These are phyloP conservation scores for Exocentrus adspersus DNA, from an alignment of 2,888 invertebrate genomes.

Conservation along the genomic window DNA sequence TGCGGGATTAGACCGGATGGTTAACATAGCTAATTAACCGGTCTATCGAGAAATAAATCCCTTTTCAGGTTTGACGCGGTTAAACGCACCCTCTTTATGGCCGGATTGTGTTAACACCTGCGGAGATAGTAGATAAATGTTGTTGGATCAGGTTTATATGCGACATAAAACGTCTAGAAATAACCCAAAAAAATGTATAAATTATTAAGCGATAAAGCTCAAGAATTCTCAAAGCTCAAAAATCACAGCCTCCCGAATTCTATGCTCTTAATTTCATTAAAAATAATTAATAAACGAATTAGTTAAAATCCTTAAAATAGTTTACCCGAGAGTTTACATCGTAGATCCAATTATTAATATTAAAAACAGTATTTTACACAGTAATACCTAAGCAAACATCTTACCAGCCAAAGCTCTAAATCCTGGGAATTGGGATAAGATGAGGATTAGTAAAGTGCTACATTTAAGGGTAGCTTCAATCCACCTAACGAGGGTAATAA, in stretches of 20 bases:
- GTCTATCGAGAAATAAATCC: constrained; percentile 2
- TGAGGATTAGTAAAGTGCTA: neutral
- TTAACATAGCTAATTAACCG: constrained; percentile 12
- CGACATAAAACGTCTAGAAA: too few relatives aligned
- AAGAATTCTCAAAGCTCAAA: too few relatives aligned
- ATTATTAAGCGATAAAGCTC: too few relatives aligned
- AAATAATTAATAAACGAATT: too few relatives aligned
- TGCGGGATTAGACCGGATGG: constrained; percentile 5
- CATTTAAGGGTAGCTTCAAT: neutral
- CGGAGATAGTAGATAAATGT: neutral
- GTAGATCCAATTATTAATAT: too few relatives aligned
- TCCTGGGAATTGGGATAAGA: neutral
- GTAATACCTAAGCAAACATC: neutral
- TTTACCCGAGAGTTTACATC: too few relatives aligned
- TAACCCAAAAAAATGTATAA: too few relatives aligned
- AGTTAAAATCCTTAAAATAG: too few relatives aligned
- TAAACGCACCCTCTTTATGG: neutral
- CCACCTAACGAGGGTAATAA: neutral
- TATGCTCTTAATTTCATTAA: too few relatives aligned
- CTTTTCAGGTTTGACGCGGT: neutral
- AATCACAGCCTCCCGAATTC: too few relatives aligned
- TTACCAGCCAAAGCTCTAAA: neutral
- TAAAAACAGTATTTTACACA: too few relatives aligned
- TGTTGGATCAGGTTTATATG: neutral
- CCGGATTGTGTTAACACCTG: neutral